Evolutionary conservation across 2,888 invertebrate species (phyloP).

Genomic region (Drosophila bunnanda): DNA sequence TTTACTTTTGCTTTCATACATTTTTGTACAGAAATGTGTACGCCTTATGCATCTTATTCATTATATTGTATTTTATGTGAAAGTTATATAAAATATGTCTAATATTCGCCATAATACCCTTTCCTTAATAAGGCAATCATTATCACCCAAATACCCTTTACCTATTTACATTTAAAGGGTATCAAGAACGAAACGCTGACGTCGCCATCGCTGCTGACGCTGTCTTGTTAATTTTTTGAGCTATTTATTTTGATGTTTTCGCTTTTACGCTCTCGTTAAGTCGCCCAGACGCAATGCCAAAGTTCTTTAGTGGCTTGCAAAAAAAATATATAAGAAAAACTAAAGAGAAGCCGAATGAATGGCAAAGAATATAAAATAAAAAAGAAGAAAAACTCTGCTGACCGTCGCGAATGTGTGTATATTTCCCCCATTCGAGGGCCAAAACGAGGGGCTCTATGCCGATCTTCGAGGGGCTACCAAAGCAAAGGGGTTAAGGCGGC

Average conservation of each 20-base stretch:
- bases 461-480: not conserved
- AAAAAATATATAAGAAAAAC: slow-evolving; percentile 12
- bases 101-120: too few relatives aligned
- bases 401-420: slow-evolving; percentile 46
- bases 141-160: not conserved
- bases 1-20: too few relatives aligned
- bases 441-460: slow-evolving; percentile 3
- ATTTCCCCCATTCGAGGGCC: not conserved
- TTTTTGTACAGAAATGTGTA: too few relatives aligned
- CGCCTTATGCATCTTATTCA: not conserved
- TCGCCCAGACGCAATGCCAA: slow-evolving; percentile 70
- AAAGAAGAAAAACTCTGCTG: slow-evolving; percentile 30
- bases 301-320: slow-evolving; percentile 44
- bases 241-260: slow-evolving; percentile 81
- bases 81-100: too few relatives aligned
- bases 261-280: slow-evolving; percentile 82
- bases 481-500: slow-evolving; percentile 15
- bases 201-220: slow-evolving; percentile 53
- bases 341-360: slow-evolving; percentile 20
- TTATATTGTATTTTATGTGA: too few relatives aligned
- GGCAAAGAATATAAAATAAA: not conserved
- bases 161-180: slow-evolving; percentile 6
- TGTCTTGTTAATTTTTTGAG: slow-evolving; percentile 82
- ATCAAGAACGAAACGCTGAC: slow-evolving; percentile 50
- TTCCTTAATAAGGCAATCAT: accelerated